Evolutionary conservation across 2,797 vertebrate species (phyloP), one percentile per base, ranked within the genome.

Genomic region (Pseudocheirus occidentalis): DNA sequence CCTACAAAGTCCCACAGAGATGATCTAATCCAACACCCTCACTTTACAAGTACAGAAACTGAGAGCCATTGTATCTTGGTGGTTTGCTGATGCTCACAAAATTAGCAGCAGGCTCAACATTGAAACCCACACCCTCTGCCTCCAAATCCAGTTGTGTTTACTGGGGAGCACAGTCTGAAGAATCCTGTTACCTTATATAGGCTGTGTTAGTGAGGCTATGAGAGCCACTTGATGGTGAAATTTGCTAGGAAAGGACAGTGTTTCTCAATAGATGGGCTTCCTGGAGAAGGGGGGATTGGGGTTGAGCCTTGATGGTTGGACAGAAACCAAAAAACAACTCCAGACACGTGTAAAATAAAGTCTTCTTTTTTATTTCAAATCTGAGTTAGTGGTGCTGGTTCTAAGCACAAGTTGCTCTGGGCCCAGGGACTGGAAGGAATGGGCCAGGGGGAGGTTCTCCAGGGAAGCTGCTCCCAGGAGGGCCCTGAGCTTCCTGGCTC

Each of bases 281-380:
- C 73, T 50, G 40, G n/a, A 81, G 73, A 92, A 92, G 40, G 59
- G 54, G 50, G 18, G 31, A 28, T 40, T 21, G 0, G 27, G 13
- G 29, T 50, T 46, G 73, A 46, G 40, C 21, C 40, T 24, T 81
- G 7, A 46, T 81, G 40, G n/a, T 81, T 27, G 7, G 52, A 27
- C 27, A 52, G 4, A 54, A 91, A 59, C 34, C 62, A 95, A 92
- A 91, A 93, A 87, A 46, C 10, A 62, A 66, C 56, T 58, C 16
- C 95, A 53, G 96, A 40, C 54, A 91, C 93, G 90, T 95, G 59
- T 97, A 98, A 98, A 98, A 98, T 96, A 97, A 98, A 98, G 95
- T 96, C 91, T 97, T 98, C 97, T 97, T 97, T 97, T 98, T 98
- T 98, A 98, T 98, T 98, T 98, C 96, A 96, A 96, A 94, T 96